These are phyloP conservation scores for Datnioides undecimradiatus DNA, from an alignment of 2,113 vertebrate species.

Conservation along the genomic window DNA sequence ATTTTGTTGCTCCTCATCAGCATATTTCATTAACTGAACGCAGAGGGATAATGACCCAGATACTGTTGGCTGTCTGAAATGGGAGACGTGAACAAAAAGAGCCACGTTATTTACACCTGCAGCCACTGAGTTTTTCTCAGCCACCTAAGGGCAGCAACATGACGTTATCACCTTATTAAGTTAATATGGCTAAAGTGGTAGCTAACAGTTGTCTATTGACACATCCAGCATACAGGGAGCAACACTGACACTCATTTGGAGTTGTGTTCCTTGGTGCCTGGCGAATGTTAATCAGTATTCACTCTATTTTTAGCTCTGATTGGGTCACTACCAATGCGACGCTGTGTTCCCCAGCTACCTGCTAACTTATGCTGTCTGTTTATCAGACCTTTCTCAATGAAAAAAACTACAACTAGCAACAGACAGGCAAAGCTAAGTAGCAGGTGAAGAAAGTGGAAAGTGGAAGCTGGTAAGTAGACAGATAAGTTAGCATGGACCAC, in stretches of 20 bases:
- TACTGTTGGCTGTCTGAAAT: conserved; percentile 2
- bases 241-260: background rate
- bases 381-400: background rate
- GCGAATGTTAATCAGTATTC: background rate
- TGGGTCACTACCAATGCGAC: background rate
- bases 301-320: background rate
- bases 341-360: background rate
- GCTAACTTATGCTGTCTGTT: background rate
- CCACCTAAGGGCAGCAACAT: background rate
- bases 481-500: background rate
- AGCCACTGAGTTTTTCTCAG: background rate
- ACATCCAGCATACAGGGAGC: background rate
- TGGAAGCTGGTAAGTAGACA: background rate
- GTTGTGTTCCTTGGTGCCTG: background rate
- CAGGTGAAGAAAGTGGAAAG: background rate
- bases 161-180: too few species aligned
- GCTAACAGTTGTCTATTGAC: background rate
- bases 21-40: conserved; percentile 56
- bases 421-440: background rate
- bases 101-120: background rate
- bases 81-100: background rate
- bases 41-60: conserved; percentile 43
- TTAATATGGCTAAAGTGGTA: background rate
- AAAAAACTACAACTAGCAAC: background rate
- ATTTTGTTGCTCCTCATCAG: conserved; percentile 48